Evolutionary conservation across 2,888 invertebrate species (phyloP), one percentile per base, ranked within the genome.

Genomic region (Parascotia fuliginaria): DNA sequence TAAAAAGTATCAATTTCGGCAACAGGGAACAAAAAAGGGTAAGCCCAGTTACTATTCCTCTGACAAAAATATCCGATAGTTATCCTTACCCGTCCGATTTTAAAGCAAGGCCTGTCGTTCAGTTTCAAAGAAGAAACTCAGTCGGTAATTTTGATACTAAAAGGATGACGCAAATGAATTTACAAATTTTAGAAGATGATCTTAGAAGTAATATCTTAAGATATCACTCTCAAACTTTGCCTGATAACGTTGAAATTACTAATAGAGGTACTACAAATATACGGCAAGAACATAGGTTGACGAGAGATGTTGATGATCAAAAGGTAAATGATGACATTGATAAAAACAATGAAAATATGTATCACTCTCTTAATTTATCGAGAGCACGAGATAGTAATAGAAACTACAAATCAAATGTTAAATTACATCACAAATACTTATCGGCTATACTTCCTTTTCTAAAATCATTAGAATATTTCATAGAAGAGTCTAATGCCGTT

Each of bases 41-140:
- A 9, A 34, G 83, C 3, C 86, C 85, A 1, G 58, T 77, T 47
- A 87, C 87, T 9, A 80, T 87, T 58, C 83, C 84, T 9, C 52
- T 89, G 5, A 45, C 66, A 9, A 89, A 84, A 74, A 45, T 77
- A 50, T 81, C 82, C 3, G 89, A 90, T 50, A 69, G 63, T 13
- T 85, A 75, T 55, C 89, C 90, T 1, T 89, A 90, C 58, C 66
- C 86, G 1, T 82, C 87, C 9, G 81, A 87, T 42, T 79, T 84
- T 19, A 86, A 76, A 68, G 31, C 75, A 11, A 64, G 66, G n/a
- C 74, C 83, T 34, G 77, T 83, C 3, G 51, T 68, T 11, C 71
- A 79, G 54, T 80, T 86, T 62, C 79, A 77, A 65, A 76, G 81
- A 44, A 79, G 67, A 65, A 80, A 73, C 60, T 60, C 81, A 27